Base-by-base conservation (phyloP, 2,888 invertebrate genomes). In the Lasioglossum marginatum region DNA sequence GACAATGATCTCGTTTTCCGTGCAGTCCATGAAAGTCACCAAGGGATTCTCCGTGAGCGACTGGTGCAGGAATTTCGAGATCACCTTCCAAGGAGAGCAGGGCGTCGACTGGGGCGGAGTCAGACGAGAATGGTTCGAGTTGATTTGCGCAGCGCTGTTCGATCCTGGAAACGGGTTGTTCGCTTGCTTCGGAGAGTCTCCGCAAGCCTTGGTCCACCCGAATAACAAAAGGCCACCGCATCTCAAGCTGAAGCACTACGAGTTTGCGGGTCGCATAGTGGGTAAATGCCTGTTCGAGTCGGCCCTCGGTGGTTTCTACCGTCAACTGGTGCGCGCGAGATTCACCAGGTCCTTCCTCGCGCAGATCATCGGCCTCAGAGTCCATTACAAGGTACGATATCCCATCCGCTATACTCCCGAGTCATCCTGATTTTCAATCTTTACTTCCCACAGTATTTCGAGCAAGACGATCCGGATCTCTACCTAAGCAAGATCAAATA, bases 281-380 rank as follows among this genome's bases (percentile, higher is more conserved):
- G 99, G 99, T 85, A 99, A 99, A 96, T 99, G 99, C 95, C 96
- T 99, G 91, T 99, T 98, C 95, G 99, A 99, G 96, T 98, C 98
- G 84, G 98, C 99, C 5, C 96, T 99, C 78, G 99, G 99, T 57
- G 98, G 98, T 82, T 97, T 97, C 23, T 98, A 98, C 95, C 96
- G 98, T 0, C 99, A 99, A 95, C 96, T 98, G 86, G 98, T 99
- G 87, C 97, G 98, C 77, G 99, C 99, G 1, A 96, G 98, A 79
- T 98, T 99, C 94, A 98, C 98, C 66, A 96, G 99, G 81, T 98
- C 98, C 66, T 99, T 99, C 96, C 96, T 99, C 85, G 99, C 99
- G 85, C 99, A 99, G 96, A 97, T 99, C 88, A 99, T 99, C 93
- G 99, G 99, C 31, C 97, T 99, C 57, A 95, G 99, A 86, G 98